Conservation (phyloP, 1,140 invertebrate species). For the Chironomus striatipennis region DNA sequence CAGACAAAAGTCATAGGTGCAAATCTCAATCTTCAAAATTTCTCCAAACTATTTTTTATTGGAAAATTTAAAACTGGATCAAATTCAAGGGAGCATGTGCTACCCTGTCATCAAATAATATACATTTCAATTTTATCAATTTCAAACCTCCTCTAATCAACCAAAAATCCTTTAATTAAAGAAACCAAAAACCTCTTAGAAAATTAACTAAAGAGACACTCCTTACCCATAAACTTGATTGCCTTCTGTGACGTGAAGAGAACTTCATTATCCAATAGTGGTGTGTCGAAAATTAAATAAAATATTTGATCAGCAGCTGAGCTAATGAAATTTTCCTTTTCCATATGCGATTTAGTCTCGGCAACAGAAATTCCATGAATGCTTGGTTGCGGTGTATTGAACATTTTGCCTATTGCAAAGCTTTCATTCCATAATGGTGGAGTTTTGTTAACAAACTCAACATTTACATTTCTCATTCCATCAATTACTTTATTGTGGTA, state of each 20-base stretch:
- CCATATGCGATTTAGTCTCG: constrained; percentile 23
- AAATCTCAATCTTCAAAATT: no score
- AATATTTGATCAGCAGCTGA: constrained; percentile 26
- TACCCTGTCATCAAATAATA: no score
- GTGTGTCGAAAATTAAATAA: constrained; percentile 27
- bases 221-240: background rate
- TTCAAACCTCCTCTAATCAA: no score
- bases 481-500: constrained; percentile 15
- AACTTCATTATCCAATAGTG: constrained; percentile 25
- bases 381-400: background rate
- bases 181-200: background rate
- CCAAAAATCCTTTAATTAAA: no score
- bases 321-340: constrained; percentile 24
- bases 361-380: background rate
- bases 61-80: no score
- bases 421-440: no score
- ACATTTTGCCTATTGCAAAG: background rate
- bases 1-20: no score
- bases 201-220: background rate
- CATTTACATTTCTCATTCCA: no score
- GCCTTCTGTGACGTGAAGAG: background rate
- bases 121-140: no score
- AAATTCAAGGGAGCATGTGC: no score
- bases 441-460: no score
- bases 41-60: no score